phyloP scores from a whole-genome alignment of 2,113 vertebrate species.

The Odobenus rosmarus region DNA sequence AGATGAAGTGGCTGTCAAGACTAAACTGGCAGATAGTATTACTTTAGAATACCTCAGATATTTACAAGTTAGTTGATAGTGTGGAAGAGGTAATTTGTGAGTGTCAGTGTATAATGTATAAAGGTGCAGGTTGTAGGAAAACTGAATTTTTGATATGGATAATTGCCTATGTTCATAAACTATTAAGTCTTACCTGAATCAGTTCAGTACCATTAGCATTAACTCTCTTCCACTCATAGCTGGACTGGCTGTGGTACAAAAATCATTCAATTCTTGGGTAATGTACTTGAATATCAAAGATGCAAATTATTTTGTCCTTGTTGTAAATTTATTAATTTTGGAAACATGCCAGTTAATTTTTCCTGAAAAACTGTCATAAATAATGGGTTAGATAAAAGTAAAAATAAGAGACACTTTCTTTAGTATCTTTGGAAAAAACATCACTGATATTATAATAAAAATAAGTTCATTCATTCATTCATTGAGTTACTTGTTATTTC shows the following conservation, averaged over 20 bases:
- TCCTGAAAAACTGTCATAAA: conserved; percentile 21
- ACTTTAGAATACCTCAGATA: neutral
- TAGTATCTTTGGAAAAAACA: conserved; percentile 14
- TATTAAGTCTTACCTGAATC: neutral
- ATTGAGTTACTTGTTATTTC: conserved; percentile 30
- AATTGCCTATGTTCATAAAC: conserved; percentile 13
- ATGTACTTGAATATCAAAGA: neutral
- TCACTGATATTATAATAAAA: conserved; percentile 21
- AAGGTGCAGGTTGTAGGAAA: neutral
- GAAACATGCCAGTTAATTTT: neutral
- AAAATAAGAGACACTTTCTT: neutral
- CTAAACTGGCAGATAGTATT: neutral
- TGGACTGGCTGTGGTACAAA: neutral
- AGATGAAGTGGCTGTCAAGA: neutral
- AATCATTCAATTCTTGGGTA: neutral
- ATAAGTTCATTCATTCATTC: neutral
- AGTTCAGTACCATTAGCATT: neutral
- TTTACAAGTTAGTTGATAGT: neutral
- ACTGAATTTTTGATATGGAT: neutral
- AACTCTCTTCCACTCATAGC: neutral
- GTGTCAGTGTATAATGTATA: neutral
- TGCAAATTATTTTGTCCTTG: neutral
- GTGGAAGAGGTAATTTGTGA: neutral
- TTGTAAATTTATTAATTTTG: conserved; percentile 32
- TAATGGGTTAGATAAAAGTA: neutral